phyloP scores from a whole-genome alignment of 2,113 vertebrate species.

The Vulpes vulpes region DNA sequence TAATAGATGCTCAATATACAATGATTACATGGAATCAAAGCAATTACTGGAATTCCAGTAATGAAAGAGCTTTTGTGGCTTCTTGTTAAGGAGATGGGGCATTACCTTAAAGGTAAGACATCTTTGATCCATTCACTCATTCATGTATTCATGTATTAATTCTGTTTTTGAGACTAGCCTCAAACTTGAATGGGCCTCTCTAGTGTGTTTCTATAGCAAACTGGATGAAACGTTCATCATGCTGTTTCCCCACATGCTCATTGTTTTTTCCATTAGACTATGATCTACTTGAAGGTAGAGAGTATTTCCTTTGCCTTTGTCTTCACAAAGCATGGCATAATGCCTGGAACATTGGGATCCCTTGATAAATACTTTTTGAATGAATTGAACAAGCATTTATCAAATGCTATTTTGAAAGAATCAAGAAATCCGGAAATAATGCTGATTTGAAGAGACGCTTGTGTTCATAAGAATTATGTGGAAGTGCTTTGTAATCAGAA shows the following conservation, averaged over 20 bases:
- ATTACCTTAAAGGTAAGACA: neutral
- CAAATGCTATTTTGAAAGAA: slow-evolving; percentile 35
- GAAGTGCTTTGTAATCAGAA: slow-evolving; percentile 50
- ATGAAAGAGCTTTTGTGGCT: neutral
- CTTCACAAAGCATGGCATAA: too few relatives aligned
- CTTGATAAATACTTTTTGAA: neutral
- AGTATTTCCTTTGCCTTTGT: slow-evolving; percentile 11
- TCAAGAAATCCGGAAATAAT: slow-evolving; percentile 37
- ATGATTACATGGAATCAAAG: neutral
- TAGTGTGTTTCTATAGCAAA: neutral
- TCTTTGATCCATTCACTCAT: neutral
- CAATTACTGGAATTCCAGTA: neutral
- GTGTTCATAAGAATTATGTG: slow-evolving; percentile 13
- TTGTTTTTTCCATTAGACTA: neutral
- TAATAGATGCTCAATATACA: neutral
- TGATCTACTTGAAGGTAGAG: neutral
- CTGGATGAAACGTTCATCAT: neutral
- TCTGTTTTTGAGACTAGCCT: neutral
- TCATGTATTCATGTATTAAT: neutral
- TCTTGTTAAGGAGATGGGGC: neutral
- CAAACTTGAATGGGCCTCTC: neutral
- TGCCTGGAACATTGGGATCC: neutral
- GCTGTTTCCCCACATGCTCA: neutral
- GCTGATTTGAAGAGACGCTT: slow-evolving; percentile 2
- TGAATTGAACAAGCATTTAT: slow-evolving; percentile 24